Base-by-base conservation (phyloP, 2,888 invertebrate genomes). In the Apamea anceps region DNA sequence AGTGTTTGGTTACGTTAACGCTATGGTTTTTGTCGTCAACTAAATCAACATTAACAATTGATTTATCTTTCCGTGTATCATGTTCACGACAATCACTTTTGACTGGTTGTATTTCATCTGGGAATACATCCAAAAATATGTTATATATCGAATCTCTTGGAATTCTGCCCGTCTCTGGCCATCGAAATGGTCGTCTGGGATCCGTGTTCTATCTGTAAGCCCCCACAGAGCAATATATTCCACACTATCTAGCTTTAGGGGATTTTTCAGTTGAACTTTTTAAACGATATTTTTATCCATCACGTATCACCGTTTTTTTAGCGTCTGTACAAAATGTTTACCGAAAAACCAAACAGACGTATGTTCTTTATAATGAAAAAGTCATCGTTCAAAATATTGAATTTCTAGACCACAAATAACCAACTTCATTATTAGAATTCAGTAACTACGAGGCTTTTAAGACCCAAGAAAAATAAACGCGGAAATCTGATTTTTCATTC, bases 131-230 rank as follows among this genome's bases (percentile, higher is more conserved):
- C 84, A 89, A 88, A 87, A 86, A 87, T 87, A 89, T 88, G 86
- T 87, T 88, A 85, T 86, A 89, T 72, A 74, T 77, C 78, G 91
- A 91, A 92, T 92, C 90, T 89, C 81, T 94, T 94, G 93, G 93
- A 93, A 89, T 84, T 81, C 77, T 93, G 93, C 93, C 93, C 93
- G 88, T 83, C 79, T 88, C 73, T 72, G n/a, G 62, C 62, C 75
- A 66, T 74, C 25, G 87, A 89, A 88, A 88, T 81, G 79, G 85
- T 82, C 87, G 87, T 89, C 85, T 91, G 86, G 83, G 79, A 79
- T 80, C 45, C 72, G 37, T 77, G 68, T 79, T 74, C 75, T 78
- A 85, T 89, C 86, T 81, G 65, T 71, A 73, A 83, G 7, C 75
- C 84, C 79, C 81, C 67, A 51, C 57, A 72, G 80, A 42, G 71